Base-by-base conservation (phyloP, 2,113 vertebrate species). In the Bufo bufo region DNA sequence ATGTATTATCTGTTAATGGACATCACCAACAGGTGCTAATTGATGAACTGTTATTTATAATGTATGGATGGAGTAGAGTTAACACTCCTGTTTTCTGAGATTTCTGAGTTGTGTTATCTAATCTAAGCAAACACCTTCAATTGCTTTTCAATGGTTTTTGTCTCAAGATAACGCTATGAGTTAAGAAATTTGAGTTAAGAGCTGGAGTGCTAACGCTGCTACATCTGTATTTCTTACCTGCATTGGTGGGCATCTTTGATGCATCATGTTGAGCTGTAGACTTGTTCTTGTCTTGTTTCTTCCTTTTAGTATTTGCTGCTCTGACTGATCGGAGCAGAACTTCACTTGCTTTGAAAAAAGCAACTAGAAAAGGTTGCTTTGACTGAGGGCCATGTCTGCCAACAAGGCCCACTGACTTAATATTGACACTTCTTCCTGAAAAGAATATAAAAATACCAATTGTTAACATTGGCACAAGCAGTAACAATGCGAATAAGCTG, bases 291-390 rank as follows among this genome's bases (percentile, higher is more conserved):
- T 95, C 97, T 92, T 97, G 96, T 89, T 96, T 98, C 94, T 99
- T 99, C 90, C 95, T 95, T 92, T 98, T 99, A 74, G 94, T 96
- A 81, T 95, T 96, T 84, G 97, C 94, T 72, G 98, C 98, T 93
- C 98, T 95, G 81, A 99, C 97, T 1, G 98, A 99, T 87, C 98
- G 97, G 84, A 99, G 95, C 89, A 99, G 95, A 23, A 99, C 97
- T 92, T 98, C 98, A 0, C 98, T 99, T 86, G 97, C 98, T 94
- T 99, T 99, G 93, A 99, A 99, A 94, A 99, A 99, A 0, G 98
- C 97, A 91, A 99, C 98, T 93, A 99, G 96, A 93, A 99, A 99
- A 0, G 98, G 98, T 75, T 99, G 98, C 85, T 99, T 99, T 90
- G 98, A 97, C 91, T 99, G 98, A 54, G 98, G 97, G 56, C 98